Evolutionary conservation across 2,797 vertebrate species (phyloP), one percentile per base, ranked within the genome.

Genomic region (Sylvia borin): DNA sequence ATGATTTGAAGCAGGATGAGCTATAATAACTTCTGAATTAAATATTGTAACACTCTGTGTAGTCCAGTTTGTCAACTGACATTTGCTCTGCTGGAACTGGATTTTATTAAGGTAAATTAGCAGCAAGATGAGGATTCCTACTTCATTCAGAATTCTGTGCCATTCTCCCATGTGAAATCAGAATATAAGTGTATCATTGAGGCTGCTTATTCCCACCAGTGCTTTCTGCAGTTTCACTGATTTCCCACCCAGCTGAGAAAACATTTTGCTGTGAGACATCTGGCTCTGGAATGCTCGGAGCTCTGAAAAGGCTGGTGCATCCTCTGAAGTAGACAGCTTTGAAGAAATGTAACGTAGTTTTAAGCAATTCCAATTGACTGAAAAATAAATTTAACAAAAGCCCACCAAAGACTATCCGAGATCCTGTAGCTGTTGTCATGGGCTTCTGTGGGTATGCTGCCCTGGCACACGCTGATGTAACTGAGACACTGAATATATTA

Each of bases 241-340:
- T 96, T 97, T 97, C 93, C 96, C 89, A 96, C 92, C 97, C 98
- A 98, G 98, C 98, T 99, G 98, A 98, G 96, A 98, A 98, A 98
- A 98, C 98, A 98, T 98, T 98, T 98, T 96, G 78, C 97, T 98
- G 93, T 97, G 93, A 97, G 98, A 98, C 98, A 98, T 99, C 98
- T 99, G 98, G 97, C 97, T 97, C 67, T 97, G 96, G 98, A 99
- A 99, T 98, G 98, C 91, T 91, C 45, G 77, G 95, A 97, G 91
- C 85, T 96, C 93, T 94, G 93, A 90, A 96, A 95, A 85, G 71
- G 48, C 71, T 78, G 45, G 80, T 80, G 70, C 95, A 97, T 98
- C 94, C 97, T 98, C 97, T 98, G 95, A 97, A 98, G 77, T 81
- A 78, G 90, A 81, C 21, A 93, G 73, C 76, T 95, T 95, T 90